phyloP scores from a whole-genome alignment of 1,140 invertebrate species.

The Drosophila albomicans region DNA sequence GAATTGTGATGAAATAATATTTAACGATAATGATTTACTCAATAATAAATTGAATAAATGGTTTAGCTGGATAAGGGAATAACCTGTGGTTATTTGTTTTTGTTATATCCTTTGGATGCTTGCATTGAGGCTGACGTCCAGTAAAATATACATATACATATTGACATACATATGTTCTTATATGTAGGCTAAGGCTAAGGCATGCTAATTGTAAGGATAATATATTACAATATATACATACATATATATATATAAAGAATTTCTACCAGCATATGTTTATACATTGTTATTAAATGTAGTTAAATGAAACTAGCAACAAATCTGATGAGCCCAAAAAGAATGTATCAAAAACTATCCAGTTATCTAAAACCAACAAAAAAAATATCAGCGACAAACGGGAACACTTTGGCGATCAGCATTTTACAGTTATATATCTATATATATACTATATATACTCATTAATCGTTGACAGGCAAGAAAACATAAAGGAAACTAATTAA shows the following conservation, averaged over 20 bases:
- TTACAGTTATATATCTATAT: conserved; percentile 40
- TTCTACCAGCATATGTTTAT: conserved; percentile 59
- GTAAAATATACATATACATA: conserved; percentile 18
- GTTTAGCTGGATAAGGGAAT: conserved; percentile 18
- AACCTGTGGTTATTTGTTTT: conserved; percentile 10
- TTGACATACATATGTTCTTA: neutral
- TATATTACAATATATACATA: conserved; percentile 1
- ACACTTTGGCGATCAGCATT: conserved; percentile 48
- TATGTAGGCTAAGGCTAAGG: conserved; percentile 29
- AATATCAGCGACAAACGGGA: conserved; percentile 66
- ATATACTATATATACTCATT: conserved; percentile 24
- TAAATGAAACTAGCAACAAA: conserved; percentile 70
- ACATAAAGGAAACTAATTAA: conserved; percentile 35
- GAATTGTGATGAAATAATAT: conserved; percentile 82
- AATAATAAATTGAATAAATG: conserved; percentile 23
- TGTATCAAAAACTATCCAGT: conserved; percentile 27
- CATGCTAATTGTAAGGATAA: conserved; percentile 10
- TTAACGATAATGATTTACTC: conserved; percentile 39
- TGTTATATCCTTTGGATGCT: conserved; percentile 25
- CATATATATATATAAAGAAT: conserved; percentile 20
- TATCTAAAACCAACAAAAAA: neutral
- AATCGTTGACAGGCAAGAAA: conserved; percentile 17
- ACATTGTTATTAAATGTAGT: conserved; percentile 78
- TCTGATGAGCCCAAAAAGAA: conserved; percentile 51
- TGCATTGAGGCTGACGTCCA: conserved; percentile 29